Base-by-base conservation (phyloP, 2,888 invertebrate species). In the Cabera pusaria region DNA sequence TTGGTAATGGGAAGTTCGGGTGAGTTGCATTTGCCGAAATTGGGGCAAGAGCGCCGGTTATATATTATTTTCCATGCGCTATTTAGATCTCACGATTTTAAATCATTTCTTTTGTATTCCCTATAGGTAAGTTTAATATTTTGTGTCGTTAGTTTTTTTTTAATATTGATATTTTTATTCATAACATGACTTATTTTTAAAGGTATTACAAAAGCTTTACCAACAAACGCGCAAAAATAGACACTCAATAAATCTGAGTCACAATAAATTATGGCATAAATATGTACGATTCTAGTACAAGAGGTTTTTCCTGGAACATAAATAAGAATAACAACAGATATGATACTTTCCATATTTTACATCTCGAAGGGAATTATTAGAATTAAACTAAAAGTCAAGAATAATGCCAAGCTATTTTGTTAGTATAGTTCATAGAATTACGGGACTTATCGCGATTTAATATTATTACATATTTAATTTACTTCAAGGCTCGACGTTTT, bases 311-410 rank as follows among this genome's bases (percentile, higher is more conserved):
- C 27, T 39, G 5, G 14, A 2, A 19, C 22, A 9, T 39, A 23
- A 39, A 39, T 32, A 26, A 39, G 19, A 14, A 33, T 33, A 23
- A 32, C 17, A 27, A 33, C 8, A 23, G 4, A 25, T 16, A 12
- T 9, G 29, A 23, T 26, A 40, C 33, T 26, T 37, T 9, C n/a
- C 17, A 5, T 8, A 1, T 8, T 7, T 12, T 10, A 10, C 6
- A 8, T 11, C 7, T n/a, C 10, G 6, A 14, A 4, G 11, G 7
- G 17, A 38, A 32, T 50, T 54, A 50, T 44, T 46, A 46, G 38
- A 33, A 37, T 31, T 40, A 43, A 61, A 54, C 65, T 52, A 64
- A 72, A 72, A 66, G 66, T 71, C 65, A 68, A 67, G 72, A 71
- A 68, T 58, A 49, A 52, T 50, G 48, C 4, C 14, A n/a, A n/a